A percentile compares a stretch with the other conserved stretches of the same genome.
Evolutionary conservation across 2,113 vertebrate genomes (phyloP).

Genomic region (Paradisaea rubra): DNA sequence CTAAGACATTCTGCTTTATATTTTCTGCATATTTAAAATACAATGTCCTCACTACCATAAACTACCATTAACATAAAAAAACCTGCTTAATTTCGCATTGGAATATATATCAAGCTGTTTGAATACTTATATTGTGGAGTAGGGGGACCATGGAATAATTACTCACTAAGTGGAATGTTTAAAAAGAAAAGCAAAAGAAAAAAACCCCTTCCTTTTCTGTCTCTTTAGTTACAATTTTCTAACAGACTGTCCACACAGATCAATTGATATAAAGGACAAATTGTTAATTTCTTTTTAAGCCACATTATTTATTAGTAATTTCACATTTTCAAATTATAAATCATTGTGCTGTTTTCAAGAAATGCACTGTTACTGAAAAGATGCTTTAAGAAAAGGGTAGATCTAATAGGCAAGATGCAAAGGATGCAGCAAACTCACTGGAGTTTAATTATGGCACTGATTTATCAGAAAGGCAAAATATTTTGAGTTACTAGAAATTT

Average conservation of each 20-base stretch:
- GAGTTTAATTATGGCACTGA: background rate
- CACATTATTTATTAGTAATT: background rate
- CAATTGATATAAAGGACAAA: background rate
- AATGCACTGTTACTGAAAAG: background rate
- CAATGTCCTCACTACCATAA: background rate
- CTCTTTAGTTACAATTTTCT: background rate
- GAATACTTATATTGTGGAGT: background rate
- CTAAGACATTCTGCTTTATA: background rate
- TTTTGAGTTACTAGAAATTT: background rate
- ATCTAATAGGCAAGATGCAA: background rate
- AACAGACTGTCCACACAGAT: background rate
- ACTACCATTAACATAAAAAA: background rate
- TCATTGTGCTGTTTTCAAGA: background rate
- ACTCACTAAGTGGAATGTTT: background rate
- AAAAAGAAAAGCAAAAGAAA: background rate
- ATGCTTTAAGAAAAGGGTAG: background rate
- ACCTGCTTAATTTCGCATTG: background rate
- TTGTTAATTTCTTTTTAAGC: background rate
- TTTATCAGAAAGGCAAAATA: background rate
- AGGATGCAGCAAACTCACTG: background rate
- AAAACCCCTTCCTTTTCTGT: background rate
- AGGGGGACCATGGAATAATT: background rate
- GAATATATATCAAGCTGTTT: background rate
- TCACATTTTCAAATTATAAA: background rate
- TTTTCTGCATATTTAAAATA: background rate